These are phyloP conservation scores for Rhineura floridana DNA, from an alignment of 2,113 vertebrate species.

Conservation along the genomic window DNA sequence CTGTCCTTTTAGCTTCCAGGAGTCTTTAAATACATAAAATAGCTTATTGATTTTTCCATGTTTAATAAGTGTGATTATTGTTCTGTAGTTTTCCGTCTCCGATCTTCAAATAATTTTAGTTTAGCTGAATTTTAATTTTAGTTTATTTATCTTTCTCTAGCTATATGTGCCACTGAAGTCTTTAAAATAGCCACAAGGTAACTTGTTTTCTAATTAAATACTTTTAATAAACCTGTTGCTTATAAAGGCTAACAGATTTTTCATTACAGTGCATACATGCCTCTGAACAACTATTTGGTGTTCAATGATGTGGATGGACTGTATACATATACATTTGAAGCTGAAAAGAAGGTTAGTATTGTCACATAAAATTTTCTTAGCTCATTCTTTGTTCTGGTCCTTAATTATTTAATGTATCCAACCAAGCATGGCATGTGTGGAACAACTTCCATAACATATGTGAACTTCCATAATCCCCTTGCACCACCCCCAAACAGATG, in stretches of 20 bases:
- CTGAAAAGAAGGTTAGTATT: slow-evolving; percentile 89
- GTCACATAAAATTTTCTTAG: neutral
- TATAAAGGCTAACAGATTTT: slow-evolving; percentile 41
- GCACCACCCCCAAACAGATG: no score
- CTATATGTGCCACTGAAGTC: slow-evolving; percentile 92
- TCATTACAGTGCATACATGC: slow-evolving; percentile 86
- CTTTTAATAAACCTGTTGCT: slow-evolving; percentile 19
- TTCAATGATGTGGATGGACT: slow-evolving; percentile 94
- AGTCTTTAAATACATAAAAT: neutral
- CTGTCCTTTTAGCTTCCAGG: neutral
- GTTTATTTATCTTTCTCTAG: slow-evolving; percentile 71
- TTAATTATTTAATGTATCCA: no score
- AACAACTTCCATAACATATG: no score
- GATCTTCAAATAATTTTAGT: neutral
- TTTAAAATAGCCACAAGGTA: slow-evolving; percentile 98
- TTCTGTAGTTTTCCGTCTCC: neutral
- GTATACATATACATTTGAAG: slow-evolving; percentile 94
- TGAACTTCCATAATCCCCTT: no score
- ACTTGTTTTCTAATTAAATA: slow-evolving; percentile 50
- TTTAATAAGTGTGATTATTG: neutral
- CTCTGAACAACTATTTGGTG: slow-evolving; percentile 94
- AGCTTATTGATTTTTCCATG: neutral
- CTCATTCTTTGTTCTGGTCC: neutral
- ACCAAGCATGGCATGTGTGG: no score
- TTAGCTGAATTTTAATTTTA: no score